These are phyloP conservation scores for Rattus norvegicus DNA, from an alignment of 2,113 vertebrate species.

Conservation along the genomic window DNA sequence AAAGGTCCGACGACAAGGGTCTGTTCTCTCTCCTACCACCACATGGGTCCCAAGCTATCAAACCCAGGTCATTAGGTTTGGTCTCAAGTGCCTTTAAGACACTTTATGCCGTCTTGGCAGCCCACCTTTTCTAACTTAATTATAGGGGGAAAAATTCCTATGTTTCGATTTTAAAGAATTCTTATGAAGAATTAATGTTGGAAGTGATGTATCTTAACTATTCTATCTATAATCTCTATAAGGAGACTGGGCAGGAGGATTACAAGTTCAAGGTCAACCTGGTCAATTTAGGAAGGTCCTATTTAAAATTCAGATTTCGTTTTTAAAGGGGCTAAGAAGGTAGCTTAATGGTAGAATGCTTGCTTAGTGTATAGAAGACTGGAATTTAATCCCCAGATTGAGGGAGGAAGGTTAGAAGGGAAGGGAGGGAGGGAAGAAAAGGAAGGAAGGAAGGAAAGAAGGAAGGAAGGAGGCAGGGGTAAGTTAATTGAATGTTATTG, in stretches of 20 bases:
- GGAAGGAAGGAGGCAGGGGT: not conserved
- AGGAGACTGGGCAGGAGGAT: not conserved
- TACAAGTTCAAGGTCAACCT: not conserved
- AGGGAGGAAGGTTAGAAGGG: not conserved
- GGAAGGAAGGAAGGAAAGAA: no score
- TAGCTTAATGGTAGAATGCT: not conserved
- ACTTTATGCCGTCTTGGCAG: not conserved
- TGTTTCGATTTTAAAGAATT: slow-evolving; percentile 49
- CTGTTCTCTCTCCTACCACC: not conserved
- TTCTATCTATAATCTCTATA: not conserved
- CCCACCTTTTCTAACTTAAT: not conserved
- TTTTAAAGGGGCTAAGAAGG: not conserved
- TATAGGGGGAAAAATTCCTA: not conserved
- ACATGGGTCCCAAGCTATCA: not conserved
- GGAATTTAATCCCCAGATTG: not conserved
- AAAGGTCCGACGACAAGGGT: not conserved
- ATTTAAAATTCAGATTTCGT: not conserved
- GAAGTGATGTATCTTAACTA: not conserved
- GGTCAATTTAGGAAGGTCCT: not conserved
- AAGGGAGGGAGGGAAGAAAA: not conserved
- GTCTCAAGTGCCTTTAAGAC: not conserved
- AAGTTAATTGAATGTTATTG: not conserved
- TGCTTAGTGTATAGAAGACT: not conserved
- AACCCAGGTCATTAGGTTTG: not conserved
- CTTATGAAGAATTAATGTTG: slow-evolving; percentile 1